These are phyloP conservation scores for Argentina silus DNA, from an alignment of 2,797 vertebrate species.

Conservation along the genomic window DNA sequence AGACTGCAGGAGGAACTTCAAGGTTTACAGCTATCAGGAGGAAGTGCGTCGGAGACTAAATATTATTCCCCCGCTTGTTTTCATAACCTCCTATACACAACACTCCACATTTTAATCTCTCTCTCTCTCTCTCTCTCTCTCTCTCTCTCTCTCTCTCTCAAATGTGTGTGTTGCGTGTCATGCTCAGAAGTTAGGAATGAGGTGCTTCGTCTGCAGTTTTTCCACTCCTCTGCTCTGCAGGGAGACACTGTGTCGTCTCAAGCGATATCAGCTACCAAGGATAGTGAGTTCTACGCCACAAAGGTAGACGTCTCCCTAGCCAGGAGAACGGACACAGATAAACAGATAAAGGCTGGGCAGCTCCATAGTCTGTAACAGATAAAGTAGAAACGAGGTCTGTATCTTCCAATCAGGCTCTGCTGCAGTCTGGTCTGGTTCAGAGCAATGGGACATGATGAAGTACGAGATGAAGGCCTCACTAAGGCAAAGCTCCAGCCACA, in stretches of 20 bases:
- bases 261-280: background rate
- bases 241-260: background rate
- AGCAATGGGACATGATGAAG: background rate
- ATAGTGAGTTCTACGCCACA: background rate
- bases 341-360: background rate
- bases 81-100: constrained; percentile 50
- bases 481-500: background rate
- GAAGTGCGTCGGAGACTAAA: constrained; percentile 67
- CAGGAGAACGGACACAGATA: background rate
- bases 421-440: background rate
- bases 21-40: constrained; percentile 64
- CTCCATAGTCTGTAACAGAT: background rate
- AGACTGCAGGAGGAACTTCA: constrained; percentile 56
- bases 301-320: background rate
- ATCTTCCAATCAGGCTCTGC: too few relatives aligned
- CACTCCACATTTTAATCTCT: constrained; percentile 26
- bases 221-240: background rate
- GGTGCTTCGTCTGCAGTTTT: background rate
- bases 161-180: constrained; percentile 5
- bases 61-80: constrained; percentile 59
- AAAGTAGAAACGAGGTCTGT: background rate
- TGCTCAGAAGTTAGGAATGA: background rate
- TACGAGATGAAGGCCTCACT: background rate
- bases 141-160: constrained; percentile 3
- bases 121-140: constrained; percentile 12